Evolutionary conservation across 2,888 invertebrate genomes (phyloP), one percentile per base, ranked within the genome.

Genomic region (Euplexia lucipara): DNA sequence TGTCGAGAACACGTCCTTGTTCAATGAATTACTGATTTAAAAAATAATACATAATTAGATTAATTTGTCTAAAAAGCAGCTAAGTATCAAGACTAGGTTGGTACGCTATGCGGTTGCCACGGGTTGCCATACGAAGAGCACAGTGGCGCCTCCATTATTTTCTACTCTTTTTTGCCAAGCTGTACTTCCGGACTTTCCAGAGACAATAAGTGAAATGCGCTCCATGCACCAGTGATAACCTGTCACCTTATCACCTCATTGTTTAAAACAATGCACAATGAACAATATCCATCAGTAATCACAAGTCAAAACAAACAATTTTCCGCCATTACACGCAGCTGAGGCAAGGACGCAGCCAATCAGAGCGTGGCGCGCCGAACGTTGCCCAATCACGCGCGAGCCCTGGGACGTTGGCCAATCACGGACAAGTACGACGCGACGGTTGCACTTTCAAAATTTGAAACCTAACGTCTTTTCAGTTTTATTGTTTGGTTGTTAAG

Each of bases 321-420:
- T 71, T 71, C 70, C 68, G 77, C 67, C 72, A 66, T 61, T 65
- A 60, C 65, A 64, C 37, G 16, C 62, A 20, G 39, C 67, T 62
- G 51, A 41, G 47, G 73, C 86, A 86, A 88, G 88, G 88, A 75
- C 83, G 75, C 54, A 61, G 66, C 90, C 88, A 91, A 90, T 89
- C 86, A 88, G 91, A 90, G 90, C 91, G 87, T 87, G 75, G 82
- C 80, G 77, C 78, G 66, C 47, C 59, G 37, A 69, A 10, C 54
- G 69, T 88, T 89, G 81, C 79, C 88, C 86, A 89, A 90, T 88
- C 77, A 78, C 73, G 74, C 65, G 61, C 77, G 42, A 47, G 53
- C 54, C 35, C 59, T 68, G 12, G 10, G 34, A 61, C 54, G 48
- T 65, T 74, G 49, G 52, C 79, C 74, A 76, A 81, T 75, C 41